phyloP scores from a whole-genome alignment of 2,113 vertebrate genomes.

The Galemys pyrenaicus region DNA sequence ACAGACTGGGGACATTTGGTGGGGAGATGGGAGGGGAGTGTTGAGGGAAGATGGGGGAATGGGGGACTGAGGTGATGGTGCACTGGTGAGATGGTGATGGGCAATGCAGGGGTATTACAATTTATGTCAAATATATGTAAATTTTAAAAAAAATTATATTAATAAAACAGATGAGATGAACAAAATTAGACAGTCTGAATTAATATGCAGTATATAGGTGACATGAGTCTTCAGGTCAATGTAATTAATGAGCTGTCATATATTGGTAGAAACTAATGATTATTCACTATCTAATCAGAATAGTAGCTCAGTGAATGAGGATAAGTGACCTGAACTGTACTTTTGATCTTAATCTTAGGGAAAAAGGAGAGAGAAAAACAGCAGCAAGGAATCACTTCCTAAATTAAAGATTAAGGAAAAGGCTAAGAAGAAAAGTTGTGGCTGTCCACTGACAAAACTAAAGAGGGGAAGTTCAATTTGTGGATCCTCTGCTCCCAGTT shows the following conservation, averaged over 20 bases:
- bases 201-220: not conserved
- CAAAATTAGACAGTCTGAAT: not conserved
- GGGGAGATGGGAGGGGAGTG: too few species aligned
- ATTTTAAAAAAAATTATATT: too few species aligned
- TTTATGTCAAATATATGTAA: too few species aligned
- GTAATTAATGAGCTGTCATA: not conserved
- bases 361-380: slow-evolving; percentile 23
- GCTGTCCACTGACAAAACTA: not conserved
- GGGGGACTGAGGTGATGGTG: too few species aligned
- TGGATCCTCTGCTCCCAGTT: not conserved
- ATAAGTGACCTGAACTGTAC: slow-evolving; percentile 23
- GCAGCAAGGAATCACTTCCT: not conserved
- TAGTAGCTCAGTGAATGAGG: not conserved
- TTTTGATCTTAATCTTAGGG: slow-evolving; percentile 44
- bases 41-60: too few species aligned
- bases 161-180: not conserved
- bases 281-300: slow-evolving; percentile 21
- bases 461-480: not conserved
- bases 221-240: not conserved
- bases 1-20: too few species aligned
- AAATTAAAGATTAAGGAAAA: not conserved
- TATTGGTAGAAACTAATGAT: slow-evolving; percentile 27
- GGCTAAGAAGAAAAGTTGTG: not conserved
- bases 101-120: too few species aligned
- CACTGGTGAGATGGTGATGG: too few species aligned